Evolutionary conservation across 1,140 invertebrate species (phyloP).

Genomic region (Nymphalis io): DNA sequence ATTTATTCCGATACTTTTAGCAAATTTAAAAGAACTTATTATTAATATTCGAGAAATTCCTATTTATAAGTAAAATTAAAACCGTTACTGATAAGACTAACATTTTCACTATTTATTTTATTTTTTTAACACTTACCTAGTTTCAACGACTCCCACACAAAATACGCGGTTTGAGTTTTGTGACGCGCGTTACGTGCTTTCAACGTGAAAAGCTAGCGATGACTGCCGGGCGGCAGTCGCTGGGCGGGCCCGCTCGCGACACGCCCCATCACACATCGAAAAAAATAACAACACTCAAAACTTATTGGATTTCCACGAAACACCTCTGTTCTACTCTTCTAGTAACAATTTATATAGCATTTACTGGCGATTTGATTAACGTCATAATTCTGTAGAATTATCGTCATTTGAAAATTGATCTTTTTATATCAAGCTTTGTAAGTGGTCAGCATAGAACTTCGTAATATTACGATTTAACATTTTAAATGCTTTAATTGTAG

Average conservation of each 20-base stretch:
- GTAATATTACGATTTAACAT: too few species aligned
- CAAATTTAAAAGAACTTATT: too few species aligned
- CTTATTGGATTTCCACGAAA: conserved; percentile 34
- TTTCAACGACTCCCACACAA: conserved; percentile 27
- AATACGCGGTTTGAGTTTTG: conserved; percentile 23
- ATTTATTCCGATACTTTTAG: background rate
- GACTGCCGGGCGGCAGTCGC: conserved; percentile 53
- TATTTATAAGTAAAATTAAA: too few species aligned
- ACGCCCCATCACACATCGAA: conserved; percentile 54
- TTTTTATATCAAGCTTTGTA: background rate
- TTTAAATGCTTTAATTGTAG: background rate
- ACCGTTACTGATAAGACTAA: too few species aligned
- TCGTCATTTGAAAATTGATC: background rate
- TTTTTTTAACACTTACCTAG: conserved; percentile 31
- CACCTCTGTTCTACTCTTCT: conserved; percentile 17
- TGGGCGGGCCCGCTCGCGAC: conserved; percentile 59
- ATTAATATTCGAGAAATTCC: too few species aligned
- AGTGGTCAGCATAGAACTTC: too few species aligned
- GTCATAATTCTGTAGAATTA: background rate
- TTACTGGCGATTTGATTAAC: conserved; percentile 12
- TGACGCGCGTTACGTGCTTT: conserved; percentile 31
- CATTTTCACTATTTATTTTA: background rate
- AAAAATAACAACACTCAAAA: conserved; percentile 47
- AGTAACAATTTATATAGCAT: conserved; percentile 10
- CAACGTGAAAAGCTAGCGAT: conserved; percentile 32